Percentiles rank a stretch among this genome's conserved stretches.
Evolutionary conservation across 2,888 invertebrate genomes (phyloP).

Genomic region (Mimachlamys varia): DNA sequence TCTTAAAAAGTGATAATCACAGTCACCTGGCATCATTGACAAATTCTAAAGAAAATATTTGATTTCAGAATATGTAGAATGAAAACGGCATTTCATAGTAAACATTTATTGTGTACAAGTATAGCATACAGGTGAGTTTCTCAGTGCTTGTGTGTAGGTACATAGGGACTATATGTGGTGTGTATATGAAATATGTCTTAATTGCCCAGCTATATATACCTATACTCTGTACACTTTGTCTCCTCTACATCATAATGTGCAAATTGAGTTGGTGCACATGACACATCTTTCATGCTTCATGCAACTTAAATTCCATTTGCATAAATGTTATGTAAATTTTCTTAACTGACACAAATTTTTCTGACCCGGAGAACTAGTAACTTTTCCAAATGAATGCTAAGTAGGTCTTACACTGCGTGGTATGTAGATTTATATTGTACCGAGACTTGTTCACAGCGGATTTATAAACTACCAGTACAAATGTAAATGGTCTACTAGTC

Average conservation of each 20-base stretch:
- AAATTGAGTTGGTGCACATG: background rate
- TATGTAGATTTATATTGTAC: background rate
- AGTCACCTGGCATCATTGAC: too few relatives aligned
- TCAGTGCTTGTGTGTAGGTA: background rate
- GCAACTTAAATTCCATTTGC: conserved; percentile 14
- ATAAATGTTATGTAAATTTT: conserved; percentile 18
- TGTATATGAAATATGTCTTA: background rate
- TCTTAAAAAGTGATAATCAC: too few relatives aligned
- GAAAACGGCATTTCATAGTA: too few relatives aligned
- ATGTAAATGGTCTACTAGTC: background rate
- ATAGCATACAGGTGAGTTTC: background rate
- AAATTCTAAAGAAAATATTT: too few relatives aligned
- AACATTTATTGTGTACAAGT: background rate
- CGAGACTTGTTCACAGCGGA: background rate
- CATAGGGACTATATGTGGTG: background rate
- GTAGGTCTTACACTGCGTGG: background rate
- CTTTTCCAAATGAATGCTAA: background rate
- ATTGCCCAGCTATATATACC: background rate
- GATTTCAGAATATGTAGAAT: too few relatives aligned
- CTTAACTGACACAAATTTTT: background rate
- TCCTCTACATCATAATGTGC: background rate
- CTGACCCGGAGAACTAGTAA: background rate
- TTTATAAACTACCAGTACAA: too few relatives aligned
- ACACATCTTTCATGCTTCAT: conserved; percentile 16
- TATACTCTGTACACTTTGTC: background rate